phyloP scores from a whole-genome alignment of 2,797 vertebrate species.

The Argentina silus region DNA sequence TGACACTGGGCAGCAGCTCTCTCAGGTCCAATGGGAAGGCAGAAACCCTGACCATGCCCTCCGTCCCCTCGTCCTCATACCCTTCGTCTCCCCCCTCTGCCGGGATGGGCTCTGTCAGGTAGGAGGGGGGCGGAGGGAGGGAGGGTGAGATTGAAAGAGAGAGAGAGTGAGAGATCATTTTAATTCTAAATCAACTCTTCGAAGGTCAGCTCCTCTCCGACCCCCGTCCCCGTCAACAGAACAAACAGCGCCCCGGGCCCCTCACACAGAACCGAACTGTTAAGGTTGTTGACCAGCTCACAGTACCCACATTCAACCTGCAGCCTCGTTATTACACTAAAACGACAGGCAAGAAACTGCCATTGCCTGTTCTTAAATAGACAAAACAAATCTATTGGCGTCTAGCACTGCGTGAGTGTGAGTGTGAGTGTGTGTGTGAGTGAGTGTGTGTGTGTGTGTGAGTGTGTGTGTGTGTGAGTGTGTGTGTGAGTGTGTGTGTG shows the following conservation, averaged over 20 bases:
- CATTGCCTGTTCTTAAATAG: no score
- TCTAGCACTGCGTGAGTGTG: not conserved
- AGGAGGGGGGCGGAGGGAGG: constrained; percentile 53
- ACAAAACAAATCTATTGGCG: not conserved
- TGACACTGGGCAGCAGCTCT: constrained; percentile 94
- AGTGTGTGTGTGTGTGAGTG: not conserved
- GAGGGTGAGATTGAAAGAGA: not conserved
- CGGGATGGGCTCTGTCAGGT: constrained; percentile 71
- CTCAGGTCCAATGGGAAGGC: constrained; percentile 86
- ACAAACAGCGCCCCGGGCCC: no score
- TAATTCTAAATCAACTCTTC: no score
- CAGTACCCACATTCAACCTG: no score
- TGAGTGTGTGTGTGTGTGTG: not conserved
- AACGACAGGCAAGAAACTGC: no score
- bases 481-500: not conserved
- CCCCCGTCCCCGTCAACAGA: no score
- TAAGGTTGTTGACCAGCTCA: no score
- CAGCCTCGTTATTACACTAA: no score
- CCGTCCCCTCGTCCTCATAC: constrained; percentile 67
- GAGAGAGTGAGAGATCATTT: not conserved
- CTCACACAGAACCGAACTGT: no score
- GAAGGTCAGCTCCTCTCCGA: no score
- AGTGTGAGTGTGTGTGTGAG: constrained; percentile 7
- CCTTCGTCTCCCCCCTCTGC: constrained; percentile 64
- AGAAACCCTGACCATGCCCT: constrained; percentile 90